Evolutionary conservation across 2,797 vertebrate genomes (phyloP).

Genomic region (Aldrovandia affinis): DNA sequence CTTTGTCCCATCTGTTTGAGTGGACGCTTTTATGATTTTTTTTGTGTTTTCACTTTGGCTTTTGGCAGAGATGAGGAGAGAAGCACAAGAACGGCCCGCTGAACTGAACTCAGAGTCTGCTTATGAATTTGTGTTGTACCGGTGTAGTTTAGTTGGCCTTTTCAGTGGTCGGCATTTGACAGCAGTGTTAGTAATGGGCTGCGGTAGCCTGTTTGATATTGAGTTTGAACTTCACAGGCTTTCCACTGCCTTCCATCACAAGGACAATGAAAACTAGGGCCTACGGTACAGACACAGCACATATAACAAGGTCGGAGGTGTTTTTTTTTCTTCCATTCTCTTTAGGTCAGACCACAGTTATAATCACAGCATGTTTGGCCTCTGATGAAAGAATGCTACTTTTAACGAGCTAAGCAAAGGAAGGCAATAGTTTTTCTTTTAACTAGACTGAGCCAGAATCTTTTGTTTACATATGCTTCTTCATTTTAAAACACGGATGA

Average conservation of each 20-base stretch:
- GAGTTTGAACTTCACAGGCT: slow-evolving; percentile 33
- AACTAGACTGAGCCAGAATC: background rate
- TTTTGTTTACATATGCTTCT: background rate
- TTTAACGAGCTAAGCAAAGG: background rate
- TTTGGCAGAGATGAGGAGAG: slow-evolving; percentile 22
- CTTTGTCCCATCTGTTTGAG: background rate
- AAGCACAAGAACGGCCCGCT: background rate
- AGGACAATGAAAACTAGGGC: background rate
- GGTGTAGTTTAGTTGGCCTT: slow-evolving; percentile 21
- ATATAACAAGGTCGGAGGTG: slow-evolving; percentile 42
- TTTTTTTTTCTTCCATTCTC: slow-evolving; percentile 42
- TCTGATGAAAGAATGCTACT: background rate
- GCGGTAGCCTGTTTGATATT: slow-evolving; percentile 35
- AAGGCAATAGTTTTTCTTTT: background rate
- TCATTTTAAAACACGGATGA: background rate
- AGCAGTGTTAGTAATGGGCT: slow-evolving; percentile 40
- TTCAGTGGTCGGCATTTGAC: slow-evolving; percentile 27
- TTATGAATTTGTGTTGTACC: background rate
- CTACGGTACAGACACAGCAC: background rate
- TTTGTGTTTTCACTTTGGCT: background rate
- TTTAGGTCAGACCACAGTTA: slow-evolving; percentile 13
- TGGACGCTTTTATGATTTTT: background rate
- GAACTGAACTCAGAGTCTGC: background rate
- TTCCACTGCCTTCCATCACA: slow-evolving; percentile 32
- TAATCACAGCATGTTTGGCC: background rate